A percentile compares a stretch with the other conserved stretches of the same genome.
These are phyloP conservation scores for Listronotus bonariensis DNA, from an alignment of 1,140 invertebrate species.

Conservation along the genomic window DNA sequence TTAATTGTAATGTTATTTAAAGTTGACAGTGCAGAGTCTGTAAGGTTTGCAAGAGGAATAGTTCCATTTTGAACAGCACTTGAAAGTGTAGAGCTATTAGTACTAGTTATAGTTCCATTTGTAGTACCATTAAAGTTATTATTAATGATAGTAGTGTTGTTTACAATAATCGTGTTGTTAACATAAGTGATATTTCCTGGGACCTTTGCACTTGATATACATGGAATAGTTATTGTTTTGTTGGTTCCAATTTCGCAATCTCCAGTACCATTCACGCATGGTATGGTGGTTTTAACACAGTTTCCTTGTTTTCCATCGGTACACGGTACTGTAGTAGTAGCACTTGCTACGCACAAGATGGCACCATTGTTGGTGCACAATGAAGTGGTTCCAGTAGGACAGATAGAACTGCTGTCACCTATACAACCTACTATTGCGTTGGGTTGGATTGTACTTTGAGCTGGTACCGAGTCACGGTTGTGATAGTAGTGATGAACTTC, in stretches of 20 bases:
- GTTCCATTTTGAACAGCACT: conserved; percentile 3
- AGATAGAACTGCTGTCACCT: conserved; percentile 41
- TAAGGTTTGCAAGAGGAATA: conserved; percentile 5
- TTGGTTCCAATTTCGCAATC: conserved; percentile 34
- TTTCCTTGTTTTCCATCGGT: conserved; percentile 31
- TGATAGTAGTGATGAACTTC: conserved; percentile 47
- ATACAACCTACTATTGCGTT: conserved; percentile 40
- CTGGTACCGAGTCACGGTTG: conserved; percentile 35
- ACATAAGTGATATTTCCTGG: conserved; percentile 41
- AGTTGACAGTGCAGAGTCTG: too few species aligned
- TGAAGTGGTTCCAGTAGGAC: conserved; percentile 40
- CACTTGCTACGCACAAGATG: conserved; percentile 45
- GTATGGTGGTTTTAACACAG: conserved; percentile 36
- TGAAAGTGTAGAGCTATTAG: conserved; percentile 1
- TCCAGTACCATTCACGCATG: conserved; percentile 40
- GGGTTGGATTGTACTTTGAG: conserved; percentile 36
- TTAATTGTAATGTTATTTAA: too few species aligned
- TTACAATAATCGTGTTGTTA: conserved; percentile 40
- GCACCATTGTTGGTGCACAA: conserved; percentile 45
- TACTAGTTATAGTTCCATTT: conserved; percentile 1
- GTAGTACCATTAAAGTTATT: conserved; percentile 18
- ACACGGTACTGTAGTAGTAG: conserved; percentile 41
- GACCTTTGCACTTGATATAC: conserved; percentile 41
- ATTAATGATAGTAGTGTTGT: conserved; percentile 28
- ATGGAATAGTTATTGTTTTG: conserved; percentile 35